These are phyloP conservation scores for Sisor rabdophorus DNA, from an alignment of 2,113 vertebrate genomes.

Conservation along the genomic window DNA sequence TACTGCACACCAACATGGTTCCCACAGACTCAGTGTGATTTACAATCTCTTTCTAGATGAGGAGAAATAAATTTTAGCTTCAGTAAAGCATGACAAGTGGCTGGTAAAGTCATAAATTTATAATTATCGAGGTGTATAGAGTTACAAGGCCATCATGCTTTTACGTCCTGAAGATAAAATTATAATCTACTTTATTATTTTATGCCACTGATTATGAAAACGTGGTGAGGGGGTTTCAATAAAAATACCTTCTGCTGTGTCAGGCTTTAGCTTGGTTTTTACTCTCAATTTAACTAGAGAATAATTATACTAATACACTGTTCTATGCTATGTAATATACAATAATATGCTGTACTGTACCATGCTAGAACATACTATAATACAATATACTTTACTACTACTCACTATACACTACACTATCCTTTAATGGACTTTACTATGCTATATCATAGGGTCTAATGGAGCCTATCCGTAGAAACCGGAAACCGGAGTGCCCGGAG, in stretches of 20 bases:
- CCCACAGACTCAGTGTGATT: conserved; percentile 13
- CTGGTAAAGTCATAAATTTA: conserved; percentile 8
- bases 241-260: no score
- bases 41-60: not conserved
- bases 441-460: not conserved
- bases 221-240: no score
- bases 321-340: no score
- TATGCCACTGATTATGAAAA: not conserved
- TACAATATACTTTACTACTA: not conserved
- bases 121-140: not conserved
- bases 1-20: not conserved
- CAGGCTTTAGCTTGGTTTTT: no score
- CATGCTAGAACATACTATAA: not conserved
- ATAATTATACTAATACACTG: no score
- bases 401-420: not conserved
- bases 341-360: not conserved
- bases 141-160: not conserved
- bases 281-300: no score
- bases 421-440: no score
- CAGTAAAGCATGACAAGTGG: conserved; percentile 20
- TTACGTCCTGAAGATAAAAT: conserved; percentile 8
- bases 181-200: not conserved
- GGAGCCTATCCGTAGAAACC: no score
- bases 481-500: no score
- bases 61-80: conserved; percentile 11